Evolutionary conservation across 2,888 invertebrate genomes (phyloP).

Genomic region (Parnassius smintheus): DNA sequence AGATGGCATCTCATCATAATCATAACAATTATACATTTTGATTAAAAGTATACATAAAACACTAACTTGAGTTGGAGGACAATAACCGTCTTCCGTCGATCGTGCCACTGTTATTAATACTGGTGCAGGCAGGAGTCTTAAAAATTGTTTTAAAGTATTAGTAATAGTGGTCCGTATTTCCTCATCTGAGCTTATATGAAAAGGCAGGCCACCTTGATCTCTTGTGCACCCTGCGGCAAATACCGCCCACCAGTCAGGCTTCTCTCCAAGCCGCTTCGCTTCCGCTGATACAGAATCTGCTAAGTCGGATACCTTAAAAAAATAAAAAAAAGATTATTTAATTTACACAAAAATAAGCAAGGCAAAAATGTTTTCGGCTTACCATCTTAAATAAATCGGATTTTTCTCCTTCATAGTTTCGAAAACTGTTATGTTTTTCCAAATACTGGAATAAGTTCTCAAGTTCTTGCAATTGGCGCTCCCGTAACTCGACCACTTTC

Average conservation of each 20-base stretch:
- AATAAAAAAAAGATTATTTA: neutral
- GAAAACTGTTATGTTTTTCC: slow-evolving; percentile 81
- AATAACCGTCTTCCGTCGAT: slow-evolving; percentile 94
- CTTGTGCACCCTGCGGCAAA: slow-evolving; percentile 94
- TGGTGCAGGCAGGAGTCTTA: slow-evolving; percentile 82
- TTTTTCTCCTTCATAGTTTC: slow-evolving; percentile 62
- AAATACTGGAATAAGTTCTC: slow-evolving; percentile 85
- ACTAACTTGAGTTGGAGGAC: slow-evolving; percentile 86
- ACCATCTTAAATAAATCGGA: slow-evolving; percentile 58
- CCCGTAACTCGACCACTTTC: slow-evolving; percentile 76
- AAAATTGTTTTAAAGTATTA: slow-evolving; percentile 79
- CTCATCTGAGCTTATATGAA: slow-evolving; percentile 87
- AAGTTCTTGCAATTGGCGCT: slow-evolving; percentile 84
- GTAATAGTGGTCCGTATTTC: slow-evolving; percentile 84
- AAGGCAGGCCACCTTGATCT: slow-evolving; percentile 91
- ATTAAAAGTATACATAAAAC: neutral
- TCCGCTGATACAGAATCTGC: slow-evolving; percentile 68
- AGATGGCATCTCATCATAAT: no score
- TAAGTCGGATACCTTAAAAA: slow-evolving; percentile 66
- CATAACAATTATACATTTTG: no score
- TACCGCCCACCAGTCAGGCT: slow-evolving; percentile 89
- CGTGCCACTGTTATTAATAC: slow-evolving; percentile 89
- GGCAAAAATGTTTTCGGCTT: slow-evolving; percentile 29
- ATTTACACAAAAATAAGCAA: neutral
- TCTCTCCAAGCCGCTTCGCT: slow-evolving; percentile 80